Base-by-base conservation (phyloP, 2,888 invertebrate species). In the Atrina japonica region DNA sequence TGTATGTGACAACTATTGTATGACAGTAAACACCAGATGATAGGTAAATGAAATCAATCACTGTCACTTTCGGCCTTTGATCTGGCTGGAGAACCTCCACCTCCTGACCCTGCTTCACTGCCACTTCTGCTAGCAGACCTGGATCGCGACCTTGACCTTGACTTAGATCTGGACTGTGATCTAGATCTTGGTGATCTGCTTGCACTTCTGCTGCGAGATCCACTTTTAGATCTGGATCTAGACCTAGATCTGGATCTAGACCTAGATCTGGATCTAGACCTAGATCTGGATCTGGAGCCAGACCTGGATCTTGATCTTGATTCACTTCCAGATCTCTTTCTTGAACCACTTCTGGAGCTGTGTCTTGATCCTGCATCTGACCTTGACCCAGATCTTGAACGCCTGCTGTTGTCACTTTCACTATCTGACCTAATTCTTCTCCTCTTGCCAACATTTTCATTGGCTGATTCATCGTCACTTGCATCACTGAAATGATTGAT, bases 311-410 rank as follows among this genome's bases (percentile, higher is more conserved):
- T 43, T n/a, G 67, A 65, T 25, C 59, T 43, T 14, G 72, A 72
- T 29, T 64, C 45, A 43, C 73, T 71, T 52, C 76, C 72, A 55
- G 82, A 85, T 65, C 79, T 75, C n/a, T n/a, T n/a, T 47, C 77
- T 70, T 59, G 93, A 88, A 79, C 92, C 78, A 53, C 73, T 75
- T 23, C 68, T 75, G 52, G 80, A 80, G 7, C 87, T 81, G 1
- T 90, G 91, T 92, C 30, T 86, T 23, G 68, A 70, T 43, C 73
- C 72, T 53, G 75, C 70, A 1, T 73, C 73, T 21, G 63, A 63
- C 47, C 73, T 66, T 41, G 79, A 79, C 11, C 77, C 64, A 18
- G 75, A 73, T 5, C 87, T 84, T 60, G 77, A 86, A 61, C 73
- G 75, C 5, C 80, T 81, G 1, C 78, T 73, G 21, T 70, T 82